Conservation (phyloP, 2,797 vertebrate genomes). For the Octomys mimax region DNA sequence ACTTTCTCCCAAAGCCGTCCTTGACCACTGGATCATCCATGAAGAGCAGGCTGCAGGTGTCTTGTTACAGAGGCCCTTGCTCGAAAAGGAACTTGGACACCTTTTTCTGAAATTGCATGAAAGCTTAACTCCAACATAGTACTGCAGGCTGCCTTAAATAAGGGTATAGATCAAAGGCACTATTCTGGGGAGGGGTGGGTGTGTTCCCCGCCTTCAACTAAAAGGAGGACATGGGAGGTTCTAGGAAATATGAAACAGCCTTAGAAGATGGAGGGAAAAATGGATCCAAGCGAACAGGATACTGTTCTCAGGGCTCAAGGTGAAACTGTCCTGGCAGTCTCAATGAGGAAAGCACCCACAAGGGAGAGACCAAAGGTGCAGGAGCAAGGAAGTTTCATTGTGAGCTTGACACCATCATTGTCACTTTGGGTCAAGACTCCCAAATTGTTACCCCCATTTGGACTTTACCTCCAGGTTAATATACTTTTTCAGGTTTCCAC, state of each 20-base stretch:
- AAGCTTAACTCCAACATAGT: neutral
- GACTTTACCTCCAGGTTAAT: too few relatives aligned
- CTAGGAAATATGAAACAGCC: slow-evolving; percentile 11
- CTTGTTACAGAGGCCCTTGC: neutral
- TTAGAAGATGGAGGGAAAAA: neutral
- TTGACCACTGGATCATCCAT: too few relatives aligned
- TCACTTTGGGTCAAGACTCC: too few relatives aligned
- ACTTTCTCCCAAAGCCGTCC: neutral
- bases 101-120: neutral
- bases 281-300: neutral
- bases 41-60: neutral
- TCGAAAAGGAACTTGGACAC: neutral
- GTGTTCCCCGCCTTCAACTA: neutral
- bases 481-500: too few relatives aligned
- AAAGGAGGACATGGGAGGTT: neutral
- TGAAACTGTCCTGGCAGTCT: neutral
- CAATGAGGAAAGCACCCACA: too few relatives aligned
- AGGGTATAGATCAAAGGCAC: neutral
- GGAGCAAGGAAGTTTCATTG: too few relatives aligned
- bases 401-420: too few relatives aligned
- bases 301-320: accelerated
- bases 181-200: slow-evolving; percentile 46
- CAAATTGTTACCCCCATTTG: too few relatives aligned
- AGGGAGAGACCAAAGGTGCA: too few relatives aligned
- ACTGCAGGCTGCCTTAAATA: neutral